Evolutionary conservation across 2,797 vertebrate genomes (phyloP).

Genomic region (Alcedo quadribrachys): DNA sequence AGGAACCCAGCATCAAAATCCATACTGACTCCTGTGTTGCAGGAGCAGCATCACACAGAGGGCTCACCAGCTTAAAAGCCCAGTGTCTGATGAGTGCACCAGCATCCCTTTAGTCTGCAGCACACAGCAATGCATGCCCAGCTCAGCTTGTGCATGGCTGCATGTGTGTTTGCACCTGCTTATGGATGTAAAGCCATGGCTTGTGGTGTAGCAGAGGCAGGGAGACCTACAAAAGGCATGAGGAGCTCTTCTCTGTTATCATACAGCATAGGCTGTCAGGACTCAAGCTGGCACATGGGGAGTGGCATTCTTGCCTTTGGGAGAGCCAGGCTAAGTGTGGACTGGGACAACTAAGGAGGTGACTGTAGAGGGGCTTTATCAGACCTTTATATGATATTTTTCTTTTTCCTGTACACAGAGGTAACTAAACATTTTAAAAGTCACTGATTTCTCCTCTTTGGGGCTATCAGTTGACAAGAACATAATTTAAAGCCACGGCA

Average conservation of each 20-base stretch:
- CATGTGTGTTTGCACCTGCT: background rate
- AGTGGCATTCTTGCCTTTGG: background rate
- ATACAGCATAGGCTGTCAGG: background rate
- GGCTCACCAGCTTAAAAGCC: background rate
- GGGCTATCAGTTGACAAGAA: background rate
- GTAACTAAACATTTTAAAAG: background rate
- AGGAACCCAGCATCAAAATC: background rate
- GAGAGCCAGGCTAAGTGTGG: background rate
- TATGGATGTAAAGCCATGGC: background rate
- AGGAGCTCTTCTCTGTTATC: background rate
- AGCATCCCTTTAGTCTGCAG: background rate
- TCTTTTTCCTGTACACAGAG: background rate
- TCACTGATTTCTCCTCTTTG: background rate
- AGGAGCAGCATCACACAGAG: rapidly evolving
- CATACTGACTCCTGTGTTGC: background rate
- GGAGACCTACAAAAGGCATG: background rate
- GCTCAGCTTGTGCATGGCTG: background rate
- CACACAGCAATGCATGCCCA: rapidly evolving
- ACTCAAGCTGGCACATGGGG: background rate
- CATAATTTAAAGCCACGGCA: background rate
- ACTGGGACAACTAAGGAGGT: background rate
- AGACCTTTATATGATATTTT: background rate
- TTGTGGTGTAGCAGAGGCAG: background rate
- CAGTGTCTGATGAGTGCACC: background rate
- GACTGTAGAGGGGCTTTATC: background rate